Percentiles rank a stretch among this genome's conserved stretches.
These are phyloP conservation scores for Blastobasis adustella DNA, from an alignment of 2,888 invertebrate genomes.

Conservation along the genomic window DNA sequence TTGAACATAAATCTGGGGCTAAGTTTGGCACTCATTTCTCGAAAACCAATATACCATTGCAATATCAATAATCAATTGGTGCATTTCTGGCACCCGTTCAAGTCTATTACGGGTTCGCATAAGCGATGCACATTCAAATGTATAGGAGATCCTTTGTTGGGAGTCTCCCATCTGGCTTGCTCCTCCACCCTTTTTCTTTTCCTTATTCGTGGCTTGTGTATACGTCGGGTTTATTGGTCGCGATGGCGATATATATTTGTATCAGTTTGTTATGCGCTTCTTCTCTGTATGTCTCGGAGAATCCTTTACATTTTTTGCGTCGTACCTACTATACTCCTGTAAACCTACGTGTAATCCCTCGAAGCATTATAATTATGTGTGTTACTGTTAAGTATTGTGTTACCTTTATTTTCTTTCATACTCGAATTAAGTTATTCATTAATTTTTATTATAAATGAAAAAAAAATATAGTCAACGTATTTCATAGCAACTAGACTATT, in stretches of 20 bases:
- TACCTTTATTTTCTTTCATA: too few species aligned
- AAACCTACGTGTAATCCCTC: too few species aligned
- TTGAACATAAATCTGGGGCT: slow-evolving; percentile 20
- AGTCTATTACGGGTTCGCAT: slow-evolving; percentile 60
- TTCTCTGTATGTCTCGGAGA: not conserved
- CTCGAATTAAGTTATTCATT: too few species aligned
- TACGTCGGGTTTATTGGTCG: slow-evolving; percentile 3
- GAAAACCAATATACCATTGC: slow-evolving; percentile 36
- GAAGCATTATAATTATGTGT: too few species aligned
- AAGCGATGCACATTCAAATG: slow-evolving; percentile 54
- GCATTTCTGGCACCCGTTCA: slow-evolving; percentile 69
- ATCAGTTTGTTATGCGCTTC: slow-evolving; percentile 10
- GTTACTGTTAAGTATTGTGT: too few species aligned
- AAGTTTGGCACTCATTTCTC: slow-evolving; percentile 26
- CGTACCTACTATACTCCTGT: not conserved
- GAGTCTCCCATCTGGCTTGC: slow-evolving; percentile 40
- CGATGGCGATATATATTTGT: slow-evolving; percentile 15
- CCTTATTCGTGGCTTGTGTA: slow-evolving; percentile 16
- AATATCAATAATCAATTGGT: slow-evolving; percentile 74
- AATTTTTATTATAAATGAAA: too few species aligned
- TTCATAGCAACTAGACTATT: too few species aligned
- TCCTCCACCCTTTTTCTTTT: slow-evolving; percentile 22
- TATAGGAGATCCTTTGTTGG: slow-evolving; percentile 47
- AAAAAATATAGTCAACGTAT: too few species aligned
- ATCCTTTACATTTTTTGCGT: not conserved